Base-by-base conservation (phyloP, 1,140 invertebrate species). In the Anagrus nilaparvatae region DNA sequence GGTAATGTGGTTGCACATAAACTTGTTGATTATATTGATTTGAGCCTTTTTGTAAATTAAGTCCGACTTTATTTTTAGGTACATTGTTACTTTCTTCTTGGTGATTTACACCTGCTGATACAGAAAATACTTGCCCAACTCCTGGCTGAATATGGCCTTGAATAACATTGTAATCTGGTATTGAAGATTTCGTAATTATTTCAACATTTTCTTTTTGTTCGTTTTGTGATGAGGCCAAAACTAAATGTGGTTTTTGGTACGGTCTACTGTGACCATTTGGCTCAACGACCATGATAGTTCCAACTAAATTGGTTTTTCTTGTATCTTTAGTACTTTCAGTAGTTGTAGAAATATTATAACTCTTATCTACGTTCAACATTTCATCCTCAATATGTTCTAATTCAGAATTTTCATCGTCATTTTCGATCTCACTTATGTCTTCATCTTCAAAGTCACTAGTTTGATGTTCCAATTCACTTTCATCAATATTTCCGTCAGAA, bases 1-100 rank as follows among this genome's bases (percentile, higher is more conserved):
- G 62, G 47, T 65, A 63, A n/a, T 64, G 61, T 2, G 61, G 59
- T 41, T 67, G 61, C n/a, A 59, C 34, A 49, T 17, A 27, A n/a
- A 24, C 13, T 10, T 30, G 39, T 23, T 16, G 36, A 4, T 20
- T 3, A 0, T 40, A 33, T 28, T 27, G n/a, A 10, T 19, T 14
- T 19, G 30, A 28, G 24, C 20, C 13, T 29, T 21, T 3, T 29
- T 35, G 16, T 10, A 23, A 9, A n/a, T n/a, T n/a, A n/a, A n/a
- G 19, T 19, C 12, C n/a, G 32, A 18, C 20, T 23, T 24, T 39
- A 17, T 13, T 38, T 38, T 21, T n/a, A n/a, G n/a, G n/a, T n/a
- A n/a, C n/a, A n/a, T 13, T 37, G 23, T 21, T 41, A 27, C 10
- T 52, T 10, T 35, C 31, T 16, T 6, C 12, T 18, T 45, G n/a